These are phyloP conservation scores for Okamejei kenojei DNA, from an alignment of 2,797 vertebrate genomes.

Conservation along the genomic window DNA sequence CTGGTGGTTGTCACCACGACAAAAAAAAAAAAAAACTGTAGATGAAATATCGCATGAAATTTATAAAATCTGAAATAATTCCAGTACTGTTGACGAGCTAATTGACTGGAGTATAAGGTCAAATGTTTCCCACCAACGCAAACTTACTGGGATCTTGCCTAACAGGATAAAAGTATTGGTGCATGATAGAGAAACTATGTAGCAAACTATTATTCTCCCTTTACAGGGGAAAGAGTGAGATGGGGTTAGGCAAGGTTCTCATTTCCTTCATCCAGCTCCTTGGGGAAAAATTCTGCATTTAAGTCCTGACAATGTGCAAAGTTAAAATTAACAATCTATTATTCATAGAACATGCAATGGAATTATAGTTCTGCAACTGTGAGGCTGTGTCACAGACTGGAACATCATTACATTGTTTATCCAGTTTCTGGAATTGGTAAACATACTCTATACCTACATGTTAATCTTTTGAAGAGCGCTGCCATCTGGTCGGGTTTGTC, in stretches of 20 bases:
- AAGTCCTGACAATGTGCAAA: background rate
- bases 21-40: background rate
- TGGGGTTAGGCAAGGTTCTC: background rate
- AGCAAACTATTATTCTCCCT: too few species aligned
- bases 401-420: slow-evolving; percentile 5
- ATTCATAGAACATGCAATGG: background rate
- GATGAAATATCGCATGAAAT: background rate
- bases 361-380: background rate
- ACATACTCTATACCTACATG: slow-evolving; percentile 66
- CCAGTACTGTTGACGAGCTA: background rate
- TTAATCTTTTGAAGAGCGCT: slow-evolving; percentile 91
- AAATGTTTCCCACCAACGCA: background rate
- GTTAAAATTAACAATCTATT: background rate
- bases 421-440: slow-evolving; percentile 3
- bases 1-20: background rate
- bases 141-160: background rate
- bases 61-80: background rate
- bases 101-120: background rate
- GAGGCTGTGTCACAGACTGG: background rate
- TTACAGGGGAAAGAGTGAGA: too few species aligned
- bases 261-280: background rate
- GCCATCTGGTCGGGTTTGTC: slow-evolving; percentile 99
- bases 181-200: background rate
- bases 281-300: background rate
- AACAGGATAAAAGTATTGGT: background rate